Base-by-base conservation (phyloP, 2,888 invertebrate genomes). In the Ochropacha duplaris region DNA sequence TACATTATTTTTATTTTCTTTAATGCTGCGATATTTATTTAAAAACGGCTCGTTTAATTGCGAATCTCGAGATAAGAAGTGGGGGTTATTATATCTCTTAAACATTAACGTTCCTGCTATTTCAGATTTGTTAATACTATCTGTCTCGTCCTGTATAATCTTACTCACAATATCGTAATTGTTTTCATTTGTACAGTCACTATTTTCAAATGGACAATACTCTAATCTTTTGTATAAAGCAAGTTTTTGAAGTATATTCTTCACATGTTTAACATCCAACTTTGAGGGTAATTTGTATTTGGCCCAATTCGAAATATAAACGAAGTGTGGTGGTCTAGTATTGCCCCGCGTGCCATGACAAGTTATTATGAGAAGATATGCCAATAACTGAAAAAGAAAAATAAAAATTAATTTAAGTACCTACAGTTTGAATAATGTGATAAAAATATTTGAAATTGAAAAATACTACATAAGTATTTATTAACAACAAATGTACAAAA, bases 271-370 rank as follows among this genome's bases (percentile, higher is more conserved):
- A 0, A 59, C 56, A 19, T 61, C 51, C 4, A 78, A 34, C 28
- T 69, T 52, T 5, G 57, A 14, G 0, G 75, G 75, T 31, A 79
- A 49, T n/a, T 65, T 57, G 55, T 75, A 78, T 4, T 62, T 3
- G 0, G 56, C 8, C 78, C 79, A 80, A 34, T 79, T 77, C 0
- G 58, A 68, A 19, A 78, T 66, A 24, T 66, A 61, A 9, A 44
- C 44, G 6, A 61, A 59, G 19, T 49, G 57, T 12, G 39, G 36
- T 14, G 54, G 57, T n/a, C n/a, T n/a, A n/a, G n/a, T n/a, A n/a
- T n/a, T n/a, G n/a, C n/a, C n/a, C n/a, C 14, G 3, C 14, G 9
- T 44, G 44, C 8, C 44, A 36, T 44, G 9, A 19, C 44, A 44
- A 44, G 19, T 44, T n/a, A 16, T 44, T n/a, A 44, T 19, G 5